Conservation (phyloP, 2,888 invertebrate genomes). For the Perdita meconis region DNA sequence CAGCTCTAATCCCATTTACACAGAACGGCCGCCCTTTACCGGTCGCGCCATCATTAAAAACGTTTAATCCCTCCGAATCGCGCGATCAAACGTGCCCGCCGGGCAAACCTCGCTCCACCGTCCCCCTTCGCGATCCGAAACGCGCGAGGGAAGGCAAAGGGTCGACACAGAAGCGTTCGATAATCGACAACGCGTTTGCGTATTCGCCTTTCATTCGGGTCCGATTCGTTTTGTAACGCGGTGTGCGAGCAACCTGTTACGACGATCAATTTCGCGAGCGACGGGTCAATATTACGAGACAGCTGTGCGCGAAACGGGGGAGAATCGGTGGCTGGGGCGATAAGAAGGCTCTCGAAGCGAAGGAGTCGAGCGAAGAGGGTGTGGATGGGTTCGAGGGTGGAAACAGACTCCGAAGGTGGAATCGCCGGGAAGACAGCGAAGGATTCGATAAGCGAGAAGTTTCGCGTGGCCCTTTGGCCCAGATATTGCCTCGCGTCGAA, state of each 20-base stretch:
- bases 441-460: slow-evolving; percentile 44
- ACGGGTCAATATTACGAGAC: slow-evolving; percentile 59
- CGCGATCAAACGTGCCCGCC: background rate
- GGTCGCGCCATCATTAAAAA: background rate
- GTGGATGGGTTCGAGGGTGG: slow-evolving; percentile 14
- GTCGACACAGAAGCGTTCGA: slow-evolving; percentile 14
- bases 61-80: slow-evolving; percentile 21
- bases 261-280: slow-evolving; percentile 55
- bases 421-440: slow-evolving; percentile 22
- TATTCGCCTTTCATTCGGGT: slow-evolving; percentile 14
- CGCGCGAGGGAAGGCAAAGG: slow-evolving; percentile 23
- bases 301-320: background rate
- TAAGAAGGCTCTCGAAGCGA: background rate
- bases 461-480: slow-evolving; percentile 42
- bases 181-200: slow-evolving; percentile 59
- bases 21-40: background rate
- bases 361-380: background rate
- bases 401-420: no score
- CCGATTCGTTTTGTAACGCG: slow-evolving; percentile 32
- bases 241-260: slow-evolving; percentile 32
- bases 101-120: background rate
- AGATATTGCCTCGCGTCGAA: slow-evolving; percentile 9
- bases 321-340: background rate
- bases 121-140: background rate
- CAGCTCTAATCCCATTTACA: background rate